A percentile compares a stretch with the other conserved stretches of the same genome.
phyloP scores from a whole-genome alignment of 2,888 invertebrate genomes.

The Sphaeridia pumilis region DNA sequence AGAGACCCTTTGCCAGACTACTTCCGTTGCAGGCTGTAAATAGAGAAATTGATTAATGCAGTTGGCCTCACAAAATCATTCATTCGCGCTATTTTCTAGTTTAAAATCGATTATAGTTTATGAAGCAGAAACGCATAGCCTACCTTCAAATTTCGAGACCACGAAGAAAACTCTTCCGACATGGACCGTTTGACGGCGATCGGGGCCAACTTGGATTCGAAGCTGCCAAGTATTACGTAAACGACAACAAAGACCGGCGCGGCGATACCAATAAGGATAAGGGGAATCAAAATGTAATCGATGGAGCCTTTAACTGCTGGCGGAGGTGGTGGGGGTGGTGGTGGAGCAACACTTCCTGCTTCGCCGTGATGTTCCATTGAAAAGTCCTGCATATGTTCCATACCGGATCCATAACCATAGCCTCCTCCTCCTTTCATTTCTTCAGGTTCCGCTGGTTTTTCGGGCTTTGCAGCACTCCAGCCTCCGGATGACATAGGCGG shows the following conservation, averaged over 20 bases:
- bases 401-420: conserved; percentile 14
- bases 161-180: background rate
- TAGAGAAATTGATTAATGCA: background rate
- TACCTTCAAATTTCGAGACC: conserved; percentile 3
- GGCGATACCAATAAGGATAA: conserved; percentile 33
- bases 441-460: background rate
- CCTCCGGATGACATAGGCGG: background rate
- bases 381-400: conserved; percentile 6
- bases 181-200: conserved; percentile 20
- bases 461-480: background rate
- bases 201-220: conserved; percentile 32
- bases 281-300: conserved; percentile 34
- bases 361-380: conserved; percentile 7
- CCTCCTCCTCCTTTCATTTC: no score
- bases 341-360: background rate
- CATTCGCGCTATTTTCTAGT: no score
- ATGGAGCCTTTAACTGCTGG: conserved; percentile 31
- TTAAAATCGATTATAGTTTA: no score
- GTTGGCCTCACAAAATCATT: no score
- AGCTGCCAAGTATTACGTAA: conserved; percentile 33
- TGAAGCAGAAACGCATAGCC: no score
- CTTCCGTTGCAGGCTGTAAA: conserved; percentile 17
- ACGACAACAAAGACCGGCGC: conserved; percentile 35
- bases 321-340: conserved; percentile 12
- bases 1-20: conserved; percentile 11